Evolutionary conservation across 2,888 invertebrate genomes (phyloP), one percentile per base, ranked within the genome.

Genomic region (Chloroclystis v-ata): DNA sequence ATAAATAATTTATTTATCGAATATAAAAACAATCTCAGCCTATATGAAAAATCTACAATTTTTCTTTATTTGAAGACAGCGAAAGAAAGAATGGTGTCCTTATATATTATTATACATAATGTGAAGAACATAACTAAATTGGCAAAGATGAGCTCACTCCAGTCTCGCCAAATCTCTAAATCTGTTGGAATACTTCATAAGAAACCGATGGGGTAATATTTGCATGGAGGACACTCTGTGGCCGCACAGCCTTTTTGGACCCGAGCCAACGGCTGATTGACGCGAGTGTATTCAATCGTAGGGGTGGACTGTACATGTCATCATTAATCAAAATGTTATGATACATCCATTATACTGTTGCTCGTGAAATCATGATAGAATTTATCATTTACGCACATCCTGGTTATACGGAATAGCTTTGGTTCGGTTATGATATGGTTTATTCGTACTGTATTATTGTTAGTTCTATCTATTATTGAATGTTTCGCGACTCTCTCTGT

Each of bases 251-350:
- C 60, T 60, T 42, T 48, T 70, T 85, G 85, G 85, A 78, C 24
- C 43, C 28, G 41, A 74, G 85, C 85, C 85, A 85, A 72, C 57
- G 60, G 61, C 73, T 84, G 82, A 82, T 81, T 75, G 76, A 66
- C 72, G 72, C 71, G 67, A 71, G 69, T 75, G 71, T 65, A 76
- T 78, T 80, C 73, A 77, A 57, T 55, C 44, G n/a, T 8, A 13
- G 14, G 14, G 35, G 29, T 42, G 26, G 33, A 28, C 42, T 38
- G 13, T 28, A 24, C 24, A 29, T 33, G 40, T 33, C 32, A 14
- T 43, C 35, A 39, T 45, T 33, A 16, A 32, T 43, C 28, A 45
- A 28, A 39, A 29, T 30, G 30, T 20, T 32, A 32, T 25, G 41
- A 26, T 29, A 43, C 43, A 35, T 35, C 16, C 20, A 16, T 11